Evolutionary conservation across 35 echinoderm and acorn worm species (phyloP).

Genomic region (Chiridota heheva): DNA sequence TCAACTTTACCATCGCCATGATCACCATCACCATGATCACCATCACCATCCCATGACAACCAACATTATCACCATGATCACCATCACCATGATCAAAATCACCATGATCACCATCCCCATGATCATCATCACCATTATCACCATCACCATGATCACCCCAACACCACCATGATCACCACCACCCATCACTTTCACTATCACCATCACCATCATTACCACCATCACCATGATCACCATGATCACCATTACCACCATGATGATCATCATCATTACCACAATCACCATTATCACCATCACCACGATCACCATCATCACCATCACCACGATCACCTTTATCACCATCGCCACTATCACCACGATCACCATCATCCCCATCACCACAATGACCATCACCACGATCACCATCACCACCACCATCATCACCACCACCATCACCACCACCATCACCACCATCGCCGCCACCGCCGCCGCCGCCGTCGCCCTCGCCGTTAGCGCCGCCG

Average conservation of each 20-base stretch:
- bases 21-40: too few relatives aligned
- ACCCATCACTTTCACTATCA: constrained; percentile 10
- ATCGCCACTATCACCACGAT: background rate
- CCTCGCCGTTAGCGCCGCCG: background rate
- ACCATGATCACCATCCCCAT: too few relatives aligned
- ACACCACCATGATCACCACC: too few relatives aligned
- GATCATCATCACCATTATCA: too few relatives aligned
- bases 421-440: constrained; percentile 27
- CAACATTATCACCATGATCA: too few relatives aligned
- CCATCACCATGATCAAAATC: too few relatives aligned
- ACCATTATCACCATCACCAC: background rate
- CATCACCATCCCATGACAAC: too few relatives aligned
- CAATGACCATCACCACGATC: background rate
- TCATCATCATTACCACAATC: constrained; percentile 13
- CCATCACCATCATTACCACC: constrained; percentile 1
- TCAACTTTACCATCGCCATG: too few relatives aligned
- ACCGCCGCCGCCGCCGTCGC: background rate
- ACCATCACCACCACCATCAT: background rate
- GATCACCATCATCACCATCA: background rate
- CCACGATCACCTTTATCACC: background rate
- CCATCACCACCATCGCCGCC: background rate
- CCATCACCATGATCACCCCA: too few relatives aligned
- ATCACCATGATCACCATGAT: too few relatives aligned
- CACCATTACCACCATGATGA: background rate
- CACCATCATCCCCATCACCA: background rate